Evolutionary conservation across 2,797 vertebrate genomes (phyloP), one percentile per base, ranked within the genome.

Genomic region (Siniperca scherzeri): DNA sequence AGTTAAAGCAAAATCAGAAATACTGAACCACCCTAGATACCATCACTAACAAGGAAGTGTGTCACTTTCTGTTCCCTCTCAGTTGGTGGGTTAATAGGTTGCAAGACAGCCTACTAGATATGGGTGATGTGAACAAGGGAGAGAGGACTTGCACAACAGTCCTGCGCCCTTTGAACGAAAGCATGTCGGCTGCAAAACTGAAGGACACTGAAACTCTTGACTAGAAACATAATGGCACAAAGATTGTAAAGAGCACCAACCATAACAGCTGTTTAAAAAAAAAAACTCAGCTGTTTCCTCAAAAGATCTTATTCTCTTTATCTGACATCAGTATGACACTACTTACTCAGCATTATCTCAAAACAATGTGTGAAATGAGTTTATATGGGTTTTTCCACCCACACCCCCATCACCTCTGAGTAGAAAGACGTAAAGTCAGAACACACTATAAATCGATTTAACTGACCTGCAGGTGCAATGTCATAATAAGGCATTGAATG

Each of bases 41-140:
- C 46, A 69, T 53, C 38, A 77, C 46, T 22, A 74, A 86, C 48
- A 62, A 90, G 88, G 87, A 92, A 94, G 83, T 76, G 59, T 76
- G 81, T 60, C 56, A 60, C 77, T 89, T 90, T 90, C 82, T 73
- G 87, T 88, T 91, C 84, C 72, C 57, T 52, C 52, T 74, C 44
- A 6, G 65, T 27, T 57, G 19, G 56, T 67, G 52, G 60, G 40
- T 81, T 21, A 83, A 53, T 25, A 80, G 46, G 30, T 67, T 73
- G 70, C 42, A 16, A 27, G 53, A 56, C 65, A 80, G 57, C 22
- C 33, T 64, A 21, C 25, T 10, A 69, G 62, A 84, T 78, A 62
- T 44, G 56, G 8, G 30, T 65, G 55, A 75, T 38, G 59, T 73
- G 48, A 89, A 69, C 22, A 61, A 76, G 46, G 13, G 22, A 66